Base-by-base conservation (phyloP, 2,797 vertebrate genomes). In the Chromis chromis region DNA sequence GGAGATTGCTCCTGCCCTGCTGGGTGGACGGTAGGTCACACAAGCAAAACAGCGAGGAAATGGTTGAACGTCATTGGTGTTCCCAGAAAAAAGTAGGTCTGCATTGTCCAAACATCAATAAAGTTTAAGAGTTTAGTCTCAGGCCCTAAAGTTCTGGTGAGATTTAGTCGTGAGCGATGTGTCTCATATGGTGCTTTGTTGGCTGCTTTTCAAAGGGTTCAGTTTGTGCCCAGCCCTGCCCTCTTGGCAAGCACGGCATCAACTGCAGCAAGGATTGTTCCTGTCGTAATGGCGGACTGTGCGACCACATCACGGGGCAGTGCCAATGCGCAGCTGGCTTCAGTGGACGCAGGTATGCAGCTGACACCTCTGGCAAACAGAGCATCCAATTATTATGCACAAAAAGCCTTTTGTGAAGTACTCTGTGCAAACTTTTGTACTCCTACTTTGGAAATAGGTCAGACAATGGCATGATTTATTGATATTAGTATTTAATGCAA, bases 181-280 rank as follows among this genome's bases (percentile, higher is more conserved):
- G 21, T 71, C 55, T 86, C 50, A 62, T 54, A 2, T 70, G n/a
- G 0, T 52, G 67, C 12, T 65, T 42, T 73, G 21, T 56, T 65
- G 50, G 12, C 49, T 86, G n/a, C 76, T 76, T 78, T 77, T 78
- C 25, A 61, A 90, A 99, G 98, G 98, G 98, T 65, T 95, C 95
- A 6, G 98, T 99, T 33, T 99, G 98, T 87, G 97, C 97, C 61
- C 97, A 98, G 90, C 98, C 98, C 0, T 99, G 98, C 78, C 95
- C 95, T 59, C 88, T 96, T 24, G 98, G 98, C 69, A 98, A 96
- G 0, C 97, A 96, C 27, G 96, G 98, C 73, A 94, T 96, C 87
- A 99, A 99, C 91, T 99, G 98, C 94, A 98, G 97, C 93, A 96
- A 97, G 87, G 96, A 97, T 81, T 99, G 98, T 57, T 96, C 97